Evolutionary conservation across 1,140 invertebrate species (phyloP).

Genomic region (Hormaphis cornu): DNA sequence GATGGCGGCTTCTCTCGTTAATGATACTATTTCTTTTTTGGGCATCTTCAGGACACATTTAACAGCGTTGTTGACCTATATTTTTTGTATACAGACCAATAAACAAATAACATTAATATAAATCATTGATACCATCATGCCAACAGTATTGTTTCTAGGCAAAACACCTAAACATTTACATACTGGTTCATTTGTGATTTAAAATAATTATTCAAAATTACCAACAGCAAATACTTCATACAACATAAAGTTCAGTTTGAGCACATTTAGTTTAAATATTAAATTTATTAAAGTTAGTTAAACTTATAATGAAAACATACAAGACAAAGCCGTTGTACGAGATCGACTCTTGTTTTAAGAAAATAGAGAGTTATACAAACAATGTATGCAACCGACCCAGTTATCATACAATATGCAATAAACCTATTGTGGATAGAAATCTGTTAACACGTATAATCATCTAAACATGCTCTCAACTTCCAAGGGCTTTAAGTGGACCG

Average conservation of each 20-base stretch:
- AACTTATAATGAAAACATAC: not conserved
- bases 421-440: conserved; percentile 2
- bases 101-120: not conserved
- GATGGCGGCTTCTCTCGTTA: conserved; percentile 33
- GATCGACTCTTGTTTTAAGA: not conserved
- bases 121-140: not conserved
- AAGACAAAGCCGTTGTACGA: not conserved
- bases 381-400: not conserved
- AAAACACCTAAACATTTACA: no score
- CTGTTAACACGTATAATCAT: not conserved
- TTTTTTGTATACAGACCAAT: not conserved
- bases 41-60: conserved; percentile 32
- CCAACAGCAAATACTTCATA: no score
- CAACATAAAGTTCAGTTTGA: no score
- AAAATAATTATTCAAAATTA: no score
- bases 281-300: not conserved
- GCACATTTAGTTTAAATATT: no score
- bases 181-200: no score
- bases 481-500: not conserved
- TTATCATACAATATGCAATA: not conserved
- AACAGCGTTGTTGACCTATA: conserved; percentile 31
- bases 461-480: conserved; percentile 4
- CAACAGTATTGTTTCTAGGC: no score
- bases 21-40: not conserved
- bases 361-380: not conserved